Conservation (phyloP, 1,140 invertebrate genomes). For the Ceratina japonica region DNA sequence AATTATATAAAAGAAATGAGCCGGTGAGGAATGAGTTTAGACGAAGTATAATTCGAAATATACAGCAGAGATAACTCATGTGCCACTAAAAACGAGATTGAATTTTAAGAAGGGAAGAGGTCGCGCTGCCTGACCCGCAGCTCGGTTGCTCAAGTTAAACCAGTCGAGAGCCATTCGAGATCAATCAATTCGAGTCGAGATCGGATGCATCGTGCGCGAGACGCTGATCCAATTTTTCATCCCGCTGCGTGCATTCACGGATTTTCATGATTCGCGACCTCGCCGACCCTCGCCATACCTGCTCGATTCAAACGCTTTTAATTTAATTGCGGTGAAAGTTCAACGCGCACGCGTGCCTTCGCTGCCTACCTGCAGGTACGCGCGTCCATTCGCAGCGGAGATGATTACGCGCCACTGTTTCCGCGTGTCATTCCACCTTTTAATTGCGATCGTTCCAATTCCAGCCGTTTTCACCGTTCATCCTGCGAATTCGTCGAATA, state of each 20-base stretch:
- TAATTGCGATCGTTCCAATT: conserved; percentile 54
- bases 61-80: too few species aligned
- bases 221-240: conserved; percentile 37
- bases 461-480: conserved; percentile 28
- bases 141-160: conserved; percentile 9
- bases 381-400: not conserved
- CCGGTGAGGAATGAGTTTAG: too few species aligned
- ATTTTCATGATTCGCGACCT: conserved; percentile 47
- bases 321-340: conserved; percentile 70
- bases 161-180: not conserved
- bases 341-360: conserved; percentile 25
- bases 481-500: conserved; percentile 25
- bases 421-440: conserved; percentile 28
- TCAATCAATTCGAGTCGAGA: conserved; percentile 1
- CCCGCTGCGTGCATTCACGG: not conserved
- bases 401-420: conserved; percentile 30
- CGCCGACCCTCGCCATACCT: conserved; percentile 42
- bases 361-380: too few species aligned
- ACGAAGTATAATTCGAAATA: too few species aligned
- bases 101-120: conserved; percentile 17
- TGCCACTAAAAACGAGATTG: not conserved
- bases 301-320: conserved; percentile 60
- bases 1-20: too few species aligned
- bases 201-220: not conserved
- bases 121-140: not conserved